Evolutionary conservation across 2,113 vertebrate genomes (phyloP).

Genomic region (Pterocles burchelli): DNA sequence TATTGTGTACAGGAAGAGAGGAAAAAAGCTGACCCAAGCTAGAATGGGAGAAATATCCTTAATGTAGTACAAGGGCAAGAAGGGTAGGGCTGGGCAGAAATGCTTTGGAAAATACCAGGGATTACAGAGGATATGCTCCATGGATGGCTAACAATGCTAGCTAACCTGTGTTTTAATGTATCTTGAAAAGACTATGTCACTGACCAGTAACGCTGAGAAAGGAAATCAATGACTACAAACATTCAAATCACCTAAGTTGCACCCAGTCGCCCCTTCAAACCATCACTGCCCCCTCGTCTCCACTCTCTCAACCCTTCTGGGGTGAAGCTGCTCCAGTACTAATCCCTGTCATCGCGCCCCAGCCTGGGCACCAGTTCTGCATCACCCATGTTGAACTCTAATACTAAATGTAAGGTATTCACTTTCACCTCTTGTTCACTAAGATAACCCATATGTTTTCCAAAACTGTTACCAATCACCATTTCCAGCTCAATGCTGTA

Average conservation of each 20-base stretch:
- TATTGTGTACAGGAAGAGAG: fast-evolving
- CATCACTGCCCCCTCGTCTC: not conserved
- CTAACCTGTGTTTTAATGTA: not conserved
- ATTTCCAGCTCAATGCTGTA: not conserved
- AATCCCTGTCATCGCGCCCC: fast-evolving
- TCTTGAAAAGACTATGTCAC: not conserved
- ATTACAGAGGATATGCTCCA: not conserved
- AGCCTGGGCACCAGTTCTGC: not conserved
- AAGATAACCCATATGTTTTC: not conserved
- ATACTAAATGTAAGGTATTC: not conserved
- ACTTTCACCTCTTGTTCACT: not conserved
- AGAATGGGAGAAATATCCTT: not conserved
- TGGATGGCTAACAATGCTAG: not conserved
- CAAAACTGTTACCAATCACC: not conserved
- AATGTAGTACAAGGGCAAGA: not conserved
- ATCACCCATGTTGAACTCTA: not conserved
- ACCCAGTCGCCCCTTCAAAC: fast-evolving
- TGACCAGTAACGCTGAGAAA: not conserved
- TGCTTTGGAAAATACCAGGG: not conserved
- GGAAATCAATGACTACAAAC: not conserved
- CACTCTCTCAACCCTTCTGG: not conserved
- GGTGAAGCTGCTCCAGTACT: not conserved
- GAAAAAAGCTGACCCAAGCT: not conserved
- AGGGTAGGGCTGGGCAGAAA: not conserved
- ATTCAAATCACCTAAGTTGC: fast-evolving